These are phyloP conservation scores for Oreochromis tanganicae DNA, from an alignment of 2,113 vertebrate genomes.

Conservation along the genomic window DNA sequence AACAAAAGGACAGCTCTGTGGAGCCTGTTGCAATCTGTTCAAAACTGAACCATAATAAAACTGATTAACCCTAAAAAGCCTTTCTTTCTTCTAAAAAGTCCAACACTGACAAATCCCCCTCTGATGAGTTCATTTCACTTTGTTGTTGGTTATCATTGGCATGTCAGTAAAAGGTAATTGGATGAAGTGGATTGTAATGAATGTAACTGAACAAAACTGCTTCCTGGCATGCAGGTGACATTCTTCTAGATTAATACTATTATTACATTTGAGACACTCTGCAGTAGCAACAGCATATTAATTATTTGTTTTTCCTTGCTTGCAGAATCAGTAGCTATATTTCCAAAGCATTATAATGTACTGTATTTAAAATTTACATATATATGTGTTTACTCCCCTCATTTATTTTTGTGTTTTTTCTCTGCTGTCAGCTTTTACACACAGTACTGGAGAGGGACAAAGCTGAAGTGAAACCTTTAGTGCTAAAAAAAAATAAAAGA, in stretches of 20 bases:
- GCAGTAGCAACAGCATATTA: slow-evolving; percentile 36
- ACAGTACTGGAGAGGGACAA: background rate
- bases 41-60: background rate
- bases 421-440: background rate
- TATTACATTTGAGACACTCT: slow-evolving; percentile 17
- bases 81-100: background rate
- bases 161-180: slow-evolving; percentile 22
- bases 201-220: slow-evolving; percentile 52
- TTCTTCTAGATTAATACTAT: slow-evolving; percentile 51
- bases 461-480: background rate
- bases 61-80: background rate
- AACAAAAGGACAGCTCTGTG: background rate
- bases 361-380: background rate
- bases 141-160: slow-evolving; percentile 6
- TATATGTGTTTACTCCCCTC: background rate
- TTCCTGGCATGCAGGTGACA: slow-evolving; percentile 33
- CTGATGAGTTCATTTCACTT: slow-evolving; percentile 37
- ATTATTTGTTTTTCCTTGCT: slow-evolving; percentile 16
- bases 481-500: background rate
- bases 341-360: background rate
- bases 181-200: slow-evolving; percentile 52
- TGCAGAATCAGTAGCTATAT: background rate
- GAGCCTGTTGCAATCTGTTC: background rate
- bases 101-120: background rate
- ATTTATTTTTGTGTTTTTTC: background rate